phyloP scores from a whole-genome alignment of 1,140 invertebrate genomes.

The Hycleus phaleratus region DNA sequence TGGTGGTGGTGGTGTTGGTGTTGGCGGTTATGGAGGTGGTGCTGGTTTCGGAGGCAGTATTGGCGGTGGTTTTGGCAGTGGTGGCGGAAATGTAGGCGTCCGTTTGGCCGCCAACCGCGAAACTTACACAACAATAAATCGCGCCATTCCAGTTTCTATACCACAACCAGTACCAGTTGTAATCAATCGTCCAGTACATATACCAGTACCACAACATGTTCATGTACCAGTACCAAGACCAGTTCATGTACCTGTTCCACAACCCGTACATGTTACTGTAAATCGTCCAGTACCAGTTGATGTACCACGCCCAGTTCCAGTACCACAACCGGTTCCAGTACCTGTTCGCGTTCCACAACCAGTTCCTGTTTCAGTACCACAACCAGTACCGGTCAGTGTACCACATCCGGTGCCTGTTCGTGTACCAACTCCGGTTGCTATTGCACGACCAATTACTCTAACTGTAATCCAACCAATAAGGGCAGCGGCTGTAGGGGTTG shows the following conservation, averaged over 20 bases:
- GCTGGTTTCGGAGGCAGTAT: slow-evolving; percentile 4
- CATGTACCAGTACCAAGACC: slow-evolving; percentile 32
- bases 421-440: slow-evolving; percentile 20
- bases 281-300: slow-evolving; percentile 23
- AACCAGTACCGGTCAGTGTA: slow-evolving; percentile 26
- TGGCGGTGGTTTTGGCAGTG: neutral
- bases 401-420: slow-evolving; percentile 19
- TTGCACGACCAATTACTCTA: slow-evolving; percentile 6
- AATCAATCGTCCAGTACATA: slow-evolving; percentile 24
- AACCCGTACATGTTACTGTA: slow-evolving; percentile 9
- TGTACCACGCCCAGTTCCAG: slow-evolving; percentile 19
- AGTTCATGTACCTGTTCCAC: slow-evolving; percentile 25
- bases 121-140: slow-evolving; percentile 37
- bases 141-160: slow-evolving; percentile 30
- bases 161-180: slow-evolving; percentile 14
- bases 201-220: slow-evolving; percentile 29
- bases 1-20: slow-evolving; percentile 1
- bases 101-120: neutral
- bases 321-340: slow-evolving; percentile 13
- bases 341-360: slow-evolving; percentile 26
- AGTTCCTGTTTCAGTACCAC: slow-evolving; percentile 28
- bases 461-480: neutral
- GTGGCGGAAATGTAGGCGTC: neutral
- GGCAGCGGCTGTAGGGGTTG: slow-evolving; percentile 1
- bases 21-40: neutral